Percentiles rank a stretch among this genome's conserved stretches.
These are phyloP conservation scores for Tachysurus vachellii DNA, from an alignment of 2,113 vertebrate genomes.

Conservation along the genomic window DNA sequence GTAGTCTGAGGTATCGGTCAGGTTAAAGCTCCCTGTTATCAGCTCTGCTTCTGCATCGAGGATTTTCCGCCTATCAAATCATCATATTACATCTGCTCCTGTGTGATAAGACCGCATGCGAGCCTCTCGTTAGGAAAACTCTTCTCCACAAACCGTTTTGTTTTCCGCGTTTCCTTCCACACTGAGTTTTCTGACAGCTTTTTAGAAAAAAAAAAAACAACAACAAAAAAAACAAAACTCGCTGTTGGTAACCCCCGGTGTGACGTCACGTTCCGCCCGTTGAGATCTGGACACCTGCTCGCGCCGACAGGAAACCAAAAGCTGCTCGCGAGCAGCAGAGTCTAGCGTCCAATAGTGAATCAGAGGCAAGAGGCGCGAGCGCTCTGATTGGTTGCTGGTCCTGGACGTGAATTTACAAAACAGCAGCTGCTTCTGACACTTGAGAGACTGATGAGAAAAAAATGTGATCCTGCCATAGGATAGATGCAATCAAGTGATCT, in stretches of 20 bases:
- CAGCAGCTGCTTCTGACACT: neutral
- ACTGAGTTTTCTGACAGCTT: constrained; percentile 3
- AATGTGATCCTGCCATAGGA: neutral
- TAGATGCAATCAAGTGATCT: neutral
- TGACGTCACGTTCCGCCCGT: constrained; percentile 58
- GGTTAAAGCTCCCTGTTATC: constrained; percentile 28
- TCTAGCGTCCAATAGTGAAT: neutral
- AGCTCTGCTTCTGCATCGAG: constrained; percentile 24
- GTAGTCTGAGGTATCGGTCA: constrained; percentile 21
- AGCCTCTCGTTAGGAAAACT: neutral
- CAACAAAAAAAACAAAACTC: constrained; percentile 41
- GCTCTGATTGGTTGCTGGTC: neutral
- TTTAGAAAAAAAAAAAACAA: neutral
- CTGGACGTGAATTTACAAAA: neutral
- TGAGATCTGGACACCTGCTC: constrained; percentile 53
- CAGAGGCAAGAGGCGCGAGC: neutral
- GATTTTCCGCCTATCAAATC: constrained; percentile 33
- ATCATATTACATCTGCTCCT: constrained; percentile 47
- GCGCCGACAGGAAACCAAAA: constrained; percentile 31
- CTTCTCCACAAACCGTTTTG: neutral
- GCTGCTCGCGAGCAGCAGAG: constrained; percentile 1
- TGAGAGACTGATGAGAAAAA: neutral
- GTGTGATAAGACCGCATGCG: constrained; percentile 5
- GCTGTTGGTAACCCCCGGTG: constrained; percentile 37
- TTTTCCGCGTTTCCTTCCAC: constrained; percentile 11